Evolutionary conservation across 2,888 invertebrate genomes (phyloP).

Genomic region (Diarsia mendica): DNA sequence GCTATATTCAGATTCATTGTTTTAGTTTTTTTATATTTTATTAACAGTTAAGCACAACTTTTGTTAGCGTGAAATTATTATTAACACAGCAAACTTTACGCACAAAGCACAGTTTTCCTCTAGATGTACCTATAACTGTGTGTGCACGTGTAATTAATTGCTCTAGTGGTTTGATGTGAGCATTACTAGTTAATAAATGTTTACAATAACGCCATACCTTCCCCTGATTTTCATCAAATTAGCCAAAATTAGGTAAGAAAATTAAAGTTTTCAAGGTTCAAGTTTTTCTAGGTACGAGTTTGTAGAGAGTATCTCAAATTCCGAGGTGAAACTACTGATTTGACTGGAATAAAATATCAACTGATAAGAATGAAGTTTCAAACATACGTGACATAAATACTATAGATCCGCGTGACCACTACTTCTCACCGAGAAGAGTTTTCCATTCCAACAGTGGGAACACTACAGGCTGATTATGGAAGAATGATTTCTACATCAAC

Average conservation of each 20-base stretch:
- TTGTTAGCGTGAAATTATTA: too few relatives aligned
- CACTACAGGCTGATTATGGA: neutral
- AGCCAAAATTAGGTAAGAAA: too few relatives aligned
- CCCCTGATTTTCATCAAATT: neutral
- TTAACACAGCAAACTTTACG: too few relatives aligned
- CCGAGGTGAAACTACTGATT: too few relatives aligned
- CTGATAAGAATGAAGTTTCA: neutral
- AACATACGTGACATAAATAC: neutral
- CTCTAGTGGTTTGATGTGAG: neutral
- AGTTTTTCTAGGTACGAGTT: too few relatives aligned
- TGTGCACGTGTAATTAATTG: neutral
- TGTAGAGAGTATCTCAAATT: too few relatives aligned
- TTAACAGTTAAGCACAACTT: neutral
- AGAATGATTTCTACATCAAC: too few relatives aligned
- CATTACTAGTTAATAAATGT: neutral
- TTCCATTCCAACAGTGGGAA: neutral
- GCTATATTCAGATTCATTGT: neutral
- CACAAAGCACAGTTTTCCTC: neutral
- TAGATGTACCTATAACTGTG: too few relatives aligned
- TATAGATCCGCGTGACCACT: neutral
- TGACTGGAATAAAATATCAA: neutral
- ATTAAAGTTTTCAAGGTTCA: too few relatives aligned
- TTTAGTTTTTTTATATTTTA: too few relatives aligned
- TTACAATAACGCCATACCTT: neutral
- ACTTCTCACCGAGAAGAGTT: neutral